Evolutionary conservation across 1,140 invertebrate genomes (phyloP).

Genomic region (Monochamus saltuarius): DNA sequence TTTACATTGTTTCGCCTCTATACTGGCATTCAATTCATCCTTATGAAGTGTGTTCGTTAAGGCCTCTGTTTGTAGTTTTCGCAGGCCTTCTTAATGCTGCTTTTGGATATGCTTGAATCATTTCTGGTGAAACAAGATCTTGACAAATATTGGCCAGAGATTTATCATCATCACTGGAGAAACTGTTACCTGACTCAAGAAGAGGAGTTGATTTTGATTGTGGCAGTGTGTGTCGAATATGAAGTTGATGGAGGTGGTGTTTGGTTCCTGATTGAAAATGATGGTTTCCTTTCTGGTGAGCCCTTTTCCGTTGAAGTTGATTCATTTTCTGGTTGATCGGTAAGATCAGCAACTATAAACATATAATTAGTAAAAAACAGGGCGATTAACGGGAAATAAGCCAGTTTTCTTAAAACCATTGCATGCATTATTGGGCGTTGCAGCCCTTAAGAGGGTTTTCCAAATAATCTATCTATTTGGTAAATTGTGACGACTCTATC

Average conservation of each 20-base stretch:
- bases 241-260: slow-evolving; percentile 24
- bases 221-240: slow-evolving; percentile 19
- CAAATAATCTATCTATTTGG: slow-evolving; percentile 25
- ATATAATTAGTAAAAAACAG: slow-evolving; percentile 28
- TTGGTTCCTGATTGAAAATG: slow-evolving; percentile 22
- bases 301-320: slow-evolving; percentile 6
- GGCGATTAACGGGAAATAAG: slow-evolving; percentile 34
- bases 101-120: too few species aligned
- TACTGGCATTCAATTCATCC: too few species aligned
- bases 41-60: too few species aligned
- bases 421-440: slow-evolving; percentile 33
- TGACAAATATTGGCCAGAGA: too few species aligned
- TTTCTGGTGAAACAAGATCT: too few species aligned
- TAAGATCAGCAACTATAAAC: slow-evolving; percentile 31
- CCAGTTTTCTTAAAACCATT: slow-evolving; percentile 39
- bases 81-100: too few species aligned
- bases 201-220: slow-evolving; percentile 21
- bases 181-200: neutral
- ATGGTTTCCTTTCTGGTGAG: slow-evolving; percentile 19
- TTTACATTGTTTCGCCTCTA: too few species aligned
- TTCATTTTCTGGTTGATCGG: slow-evolving; percentile 24
- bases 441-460: slow-evolving; percentile 17
- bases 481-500: slow-evolving; percentile 14
- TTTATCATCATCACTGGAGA: too few species aligned
- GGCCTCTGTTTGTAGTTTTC: too few species aligned